Base-by-base conservation (phyloP, 2,888 invertebrate genomes). In the Philereme transversata region DNA sequence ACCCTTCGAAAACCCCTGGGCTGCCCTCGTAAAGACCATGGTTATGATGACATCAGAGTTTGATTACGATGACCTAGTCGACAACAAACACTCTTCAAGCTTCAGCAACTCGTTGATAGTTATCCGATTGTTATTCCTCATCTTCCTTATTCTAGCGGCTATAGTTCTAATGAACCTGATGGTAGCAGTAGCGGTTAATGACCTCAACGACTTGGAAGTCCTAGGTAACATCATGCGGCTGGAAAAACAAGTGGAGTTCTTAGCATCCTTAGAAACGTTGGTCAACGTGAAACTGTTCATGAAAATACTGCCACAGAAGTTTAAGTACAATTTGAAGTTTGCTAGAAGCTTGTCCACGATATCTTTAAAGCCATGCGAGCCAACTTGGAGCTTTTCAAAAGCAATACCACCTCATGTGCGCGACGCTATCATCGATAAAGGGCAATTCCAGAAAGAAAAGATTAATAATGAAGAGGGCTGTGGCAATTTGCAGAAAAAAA, bases 41-140 rank as follows among this genome's bases (percentile, higher is more conserved):
- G 93, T 94, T 5, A 94, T 94, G 94, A 93, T 94, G 93, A 93
- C 93, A 5, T 93, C 93, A 56, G 94, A 94, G 69, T 93, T 94
- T 51, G 93, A 94, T 67, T 93, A 94, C 68, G 82, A 76, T 34
- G 81, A 84, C 10, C 75, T 93, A 43, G 90, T 93, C 57, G 87
- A 87, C 43, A 77, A 86, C 43, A 78, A 80, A 33, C 79, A 81
- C 47, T 77, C 80, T 4, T 70, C 33, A 43, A 11, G 44, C 7
- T 22, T 49, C 34, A 22, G 44, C 36, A 49, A 36, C 3, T 88
- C 86, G 3, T 74, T 87, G 33, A 71, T 84, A 38, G 73, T 93
- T 49, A 85, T 92, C 0, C 82, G 93, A 50, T 55, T 93, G 0
- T 80, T 93, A 34, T 93, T 94, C 68, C 74, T 93, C 0, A 68